Evolutionary conservation across 2,888 invertebrate species (phyloP).

Genomic region (Nemotelus pantherinus): DNA sequence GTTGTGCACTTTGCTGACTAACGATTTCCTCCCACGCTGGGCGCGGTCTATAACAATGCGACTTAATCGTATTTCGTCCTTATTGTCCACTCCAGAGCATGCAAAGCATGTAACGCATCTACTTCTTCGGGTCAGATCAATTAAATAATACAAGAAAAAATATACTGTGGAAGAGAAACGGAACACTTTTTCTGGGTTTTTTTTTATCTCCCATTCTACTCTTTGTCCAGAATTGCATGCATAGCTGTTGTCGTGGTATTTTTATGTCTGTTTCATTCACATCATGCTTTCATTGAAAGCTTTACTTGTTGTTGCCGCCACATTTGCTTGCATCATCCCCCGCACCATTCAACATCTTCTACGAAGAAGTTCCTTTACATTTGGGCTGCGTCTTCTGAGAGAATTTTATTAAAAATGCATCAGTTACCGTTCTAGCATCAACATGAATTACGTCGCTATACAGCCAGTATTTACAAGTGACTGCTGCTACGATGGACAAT

Average conservation of each 20-base stretch:
- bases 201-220: background rate
- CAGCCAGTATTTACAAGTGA: background rate
- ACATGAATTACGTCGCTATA: background rate
- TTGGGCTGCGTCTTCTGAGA: background rate
- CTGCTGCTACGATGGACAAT: background rate
- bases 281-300: background rate
- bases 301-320: background rate
- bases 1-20: background rate
- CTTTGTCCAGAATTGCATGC: background rate
- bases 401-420: slow-evolving; percentile 21
- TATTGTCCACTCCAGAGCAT: background rate
- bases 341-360: background rate
- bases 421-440: slow-evolving; percentile 6
- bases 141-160: background rate
- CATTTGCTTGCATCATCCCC: background rate
- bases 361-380: background rate
- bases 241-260: background rate
- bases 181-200: background rate
- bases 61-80: background rate
- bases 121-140: background rate
- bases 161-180: background rate
- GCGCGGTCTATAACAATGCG: background rate
- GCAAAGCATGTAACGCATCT: no score
- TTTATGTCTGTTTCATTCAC: background rate
- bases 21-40: background rate